Percentiles rank a stretch among this genome's conserved stretches.
phyloP scores from a whole-genome alignment of 2,113 vertebrate species.

The Origma solitaria region DNA sequence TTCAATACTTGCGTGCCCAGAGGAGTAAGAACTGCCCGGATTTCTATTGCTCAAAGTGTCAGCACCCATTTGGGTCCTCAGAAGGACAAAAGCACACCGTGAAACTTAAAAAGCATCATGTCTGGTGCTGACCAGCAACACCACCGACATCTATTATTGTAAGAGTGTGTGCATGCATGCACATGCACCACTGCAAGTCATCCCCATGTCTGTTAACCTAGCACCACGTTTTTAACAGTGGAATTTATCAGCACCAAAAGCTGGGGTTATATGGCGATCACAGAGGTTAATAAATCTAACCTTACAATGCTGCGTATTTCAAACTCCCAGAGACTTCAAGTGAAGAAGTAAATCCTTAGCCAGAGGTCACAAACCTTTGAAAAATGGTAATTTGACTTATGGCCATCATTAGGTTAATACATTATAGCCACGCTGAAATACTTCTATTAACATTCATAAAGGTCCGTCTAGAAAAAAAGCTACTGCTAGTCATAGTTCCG shows the following conservation, averaged over 20 bases:
- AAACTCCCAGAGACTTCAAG: conserved; percentile 25
- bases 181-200: neutral
- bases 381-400: neutral
- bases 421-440: neutral
- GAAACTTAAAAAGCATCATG: neutral
- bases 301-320: neutral
- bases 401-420: neutral
- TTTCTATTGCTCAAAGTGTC: neutral
- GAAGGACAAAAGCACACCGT: neutral
- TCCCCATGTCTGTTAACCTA: conserved; percentile 38
- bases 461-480: neutral
- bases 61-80: neutral
- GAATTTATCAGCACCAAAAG: conserved; percentile 16
- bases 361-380: neutral
- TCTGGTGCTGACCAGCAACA: conserved; percentile 65
- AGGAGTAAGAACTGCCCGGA: neutral
- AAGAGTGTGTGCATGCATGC: neutral
- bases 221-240: conserved; percentile 65
- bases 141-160: neutral
- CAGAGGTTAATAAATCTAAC: neutral
- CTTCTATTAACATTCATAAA: neutral
- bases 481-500: neutral
- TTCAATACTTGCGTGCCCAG: neutral
- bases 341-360: neutral
- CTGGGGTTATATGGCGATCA: neutral